These are phyloP conservation scores for Hippocampus barbouri DNA, from an alignment of 2,113 vertebrate genomes.

Conservation along the genomic window DNA sequence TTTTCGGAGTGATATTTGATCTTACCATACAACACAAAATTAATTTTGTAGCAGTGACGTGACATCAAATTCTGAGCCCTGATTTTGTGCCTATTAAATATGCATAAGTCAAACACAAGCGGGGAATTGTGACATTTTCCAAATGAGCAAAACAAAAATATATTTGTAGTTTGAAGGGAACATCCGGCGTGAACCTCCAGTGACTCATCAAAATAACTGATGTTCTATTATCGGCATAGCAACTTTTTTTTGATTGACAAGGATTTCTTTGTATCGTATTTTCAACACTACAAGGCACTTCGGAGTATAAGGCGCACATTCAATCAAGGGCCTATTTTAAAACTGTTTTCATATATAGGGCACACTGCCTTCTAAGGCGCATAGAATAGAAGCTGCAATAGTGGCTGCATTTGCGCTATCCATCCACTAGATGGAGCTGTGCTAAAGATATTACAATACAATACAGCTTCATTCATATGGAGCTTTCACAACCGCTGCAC, in stretches of 20 bases:
- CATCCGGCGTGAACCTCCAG: not conserved
- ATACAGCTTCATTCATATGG: too few relatives aligned
- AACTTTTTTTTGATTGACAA: not conserved
- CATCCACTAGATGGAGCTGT: too few relatives aligned
- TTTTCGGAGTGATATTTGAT: conserved; percentile 46
- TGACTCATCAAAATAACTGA: conserved; percentile 6
- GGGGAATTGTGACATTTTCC: conserved; percentile 4
- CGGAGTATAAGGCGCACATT: too few relatives aligned
- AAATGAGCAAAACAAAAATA: conserved; percentile 4
- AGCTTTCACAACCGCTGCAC: too few relatives aligned
- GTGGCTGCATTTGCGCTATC: too few relatives aligned
- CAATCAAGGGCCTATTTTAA: too few relatives aligned
- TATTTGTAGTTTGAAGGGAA: not conserved
- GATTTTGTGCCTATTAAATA: conserved; percentile 45
- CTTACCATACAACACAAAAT: conserved; percentile 34
- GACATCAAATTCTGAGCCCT: conserved; percentile 38
- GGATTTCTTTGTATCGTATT: not conserved
- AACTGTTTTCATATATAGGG: too few relatives aligned
- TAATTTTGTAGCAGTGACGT: conserved; percentile 42
- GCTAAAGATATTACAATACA: too few relatives aligned
- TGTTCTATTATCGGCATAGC: not conserved
- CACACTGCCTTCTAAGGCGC: too few relatives aligned
- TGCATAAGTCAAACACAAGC: conserved; percentile 27
- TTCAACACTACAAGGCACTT: too few relatives aligned
- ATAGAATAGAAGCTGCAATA: too few relatives aligned